Conservation (phyloP, 2,888 invertebrate genomes). For the Tipula unca region DNA sequence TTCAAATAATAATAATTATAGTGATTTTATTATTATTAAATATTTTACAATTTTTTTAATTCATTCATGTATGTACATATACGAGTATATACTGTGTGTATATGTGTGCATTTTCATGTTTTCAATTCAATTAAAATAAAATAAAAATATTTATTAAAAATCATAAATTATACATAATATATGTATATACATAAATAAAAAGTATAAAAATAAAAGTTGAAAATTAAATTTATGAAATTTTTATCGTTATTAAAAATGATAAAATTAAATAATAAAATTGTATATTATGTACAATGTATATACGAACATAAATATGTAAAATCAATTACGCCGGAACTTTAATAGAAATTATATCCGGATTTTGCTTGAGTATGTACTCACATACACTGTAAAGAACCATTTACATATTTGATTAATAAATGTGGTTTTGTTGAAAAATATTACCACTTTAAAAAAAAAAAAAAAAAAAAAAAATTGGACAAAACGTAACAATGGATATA, state of each 20-base stretch:
- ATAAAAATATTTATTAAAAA: neutral
- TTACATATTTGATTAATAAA: no score
- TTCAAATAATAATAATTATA: neutral
- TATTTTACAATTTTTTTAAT: neutral
- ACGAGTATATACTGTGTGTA: no score
- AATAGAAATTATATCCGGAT: neutral
- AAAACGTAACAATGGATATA: no score
- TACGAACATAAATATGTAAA: no score
- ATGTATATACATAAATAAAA: neutral
- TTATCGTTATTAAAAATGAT: neutral
- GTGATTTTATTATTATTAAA: neutral
- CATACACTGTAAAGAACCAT: no score
- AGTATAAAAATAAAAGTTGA: neutral
- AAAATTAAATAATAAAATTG: neutral
- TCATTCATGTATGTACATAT: neutral
- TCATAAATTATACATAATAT: neutral
- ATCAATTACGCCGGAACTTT: neutral
- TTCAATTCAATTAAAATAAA: neutral
- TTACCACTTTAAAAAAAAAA: no score
- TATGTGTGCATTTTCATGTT: neutral
- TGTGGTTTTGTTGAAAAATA: no score
- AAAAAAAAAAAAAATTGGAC: no score
- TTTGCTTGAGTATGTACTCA: no score
- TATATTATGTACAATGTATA: no score
- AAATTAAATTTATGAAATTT: neutral